A percentile compares a stretch with the other conserved stretches of the same genome.
phyloP scores from a whole-genome alignment of 2,888 invertebrate genomes.

The Pandemis cinnamomeana region DNA sequence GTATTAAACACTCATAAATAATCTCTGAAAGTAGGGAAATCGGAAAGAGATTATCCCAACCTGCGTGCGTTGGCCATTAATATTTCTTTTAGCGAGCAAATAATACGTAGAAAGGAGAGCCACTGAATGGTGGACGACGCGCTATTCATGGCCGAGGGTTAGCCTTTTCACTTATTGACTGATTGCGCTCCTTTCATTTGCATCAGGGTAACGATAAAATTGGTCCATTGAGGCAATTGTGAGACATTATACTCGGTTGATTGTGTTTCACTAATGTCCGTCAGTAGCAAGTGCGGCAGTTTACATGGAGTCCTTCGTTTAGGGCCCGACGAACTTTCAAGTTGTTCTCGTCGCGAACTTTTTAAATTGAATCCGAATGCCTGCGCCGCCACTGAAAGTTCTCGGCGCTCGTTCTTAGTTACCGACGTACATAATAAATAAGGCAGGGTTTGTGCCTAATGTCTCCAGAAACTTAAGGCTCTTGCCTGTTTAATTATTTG shows the following conservation, averaged over 20 bases:
- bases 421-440: constrained; percentile 65
- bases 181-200: constrained; percentile 25
- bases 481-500: constrained; percentile 37
- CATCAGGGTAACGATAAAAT: constrained; percentile 22
- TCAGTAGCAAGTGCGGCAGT: constrained; percentile 12
- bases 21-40: constrained; percentile 18
- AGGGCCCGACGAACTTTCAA: constrained; percentile 51
- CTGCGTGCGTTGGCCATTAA: constrained; percentile 26
- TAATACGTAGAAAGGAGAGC: constrained; percentile 13
- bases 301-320: constrained; percentile 53
- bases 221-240: constrained; percentile 33
- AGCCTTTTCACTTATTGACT: constrained; percentile 38
- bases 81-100: constrained; percentile 30
- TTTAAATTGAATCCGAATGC: constrained; percentile 69
- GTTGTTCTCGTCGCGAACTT: constrained; percentile 61
- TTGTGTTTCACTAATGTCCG: constrained; percentile 35
- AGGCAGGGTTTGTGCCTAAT: constrained; percentile 37
- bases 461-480: constrained; percentile 39
- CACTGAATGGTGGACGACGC: constrained; percentile 10
- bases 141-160: constrained; percentile 17
- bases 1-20: constrained; percentile 13
- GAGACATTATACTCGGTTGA: constrained; percentile 26
- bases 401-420: constrained; percentile 49
- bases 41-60: constrained; percentile 35
- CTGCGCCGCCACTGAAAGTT: constrained; percentile 52